Conservation (phyloP, 2,888 invertebrate genomes). For the Timema cristinae region DNA sequence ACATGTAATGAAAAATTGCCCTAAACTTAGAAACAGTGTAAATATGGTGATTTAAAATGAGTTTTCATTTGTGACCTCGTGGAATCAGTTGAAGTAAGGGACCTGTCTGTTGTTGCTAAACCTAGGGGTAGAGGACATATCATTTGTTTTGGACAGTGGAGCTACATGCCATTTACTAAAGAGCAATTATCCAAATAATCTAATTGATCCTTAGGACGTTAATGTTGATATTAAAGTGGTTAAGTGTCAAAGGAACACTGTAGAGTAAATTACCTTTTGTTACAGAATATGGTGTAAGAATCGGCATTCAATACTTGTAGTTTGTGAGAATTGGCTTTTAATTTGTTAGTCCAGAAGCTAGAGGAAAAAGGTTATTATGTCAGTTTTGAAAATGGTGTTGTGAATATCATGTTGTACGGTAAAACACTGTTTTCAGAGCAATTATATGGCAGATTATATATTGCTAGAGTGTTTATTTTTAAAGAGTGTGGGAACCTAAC, state of each 20-base stretch:
- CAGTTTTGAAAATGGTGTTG: not conserved
- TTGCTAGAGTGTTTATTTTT: not conserved
- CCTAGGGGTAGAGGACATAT: not conserved
- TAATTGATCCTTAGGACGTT: not conserved
- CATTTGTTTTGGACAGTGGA: constrained; percentile 11
- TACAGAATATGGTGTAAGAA: not conserved
- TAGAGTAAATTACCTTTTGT: not conserved
- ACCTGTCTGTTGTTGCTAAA: not conserved
- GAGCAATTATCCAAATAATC: not conserved
- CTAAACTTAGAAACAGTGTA: not conserved
- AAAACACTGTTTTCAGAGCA: not conserved
- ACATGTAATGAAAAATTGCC: not conserved
- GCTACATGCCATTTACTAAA: not conserved
- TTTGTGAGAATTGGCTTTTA: not conserved
- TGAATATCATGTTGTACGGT: not conserved
- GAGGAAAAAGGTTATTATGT: not conserved
- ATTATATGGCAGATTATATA: not conserved
- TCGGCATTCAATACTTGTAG: not conserved
- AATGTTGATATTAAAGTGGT: not conserved
- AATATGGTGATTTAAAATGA: not conserved
- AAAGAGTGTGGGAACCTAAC: not conserved
- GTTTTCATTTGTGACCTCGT: not conserved
- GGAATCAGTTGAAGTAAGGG: not conserved
- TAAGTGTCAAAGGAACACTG: not conserved
- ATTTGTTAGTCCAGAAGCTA: not conserved